Base-by-base conservation (phyloP, 30 jellyfish, hydroid and myxozoan genomes). In the Turritopsis rubra region DNA sequence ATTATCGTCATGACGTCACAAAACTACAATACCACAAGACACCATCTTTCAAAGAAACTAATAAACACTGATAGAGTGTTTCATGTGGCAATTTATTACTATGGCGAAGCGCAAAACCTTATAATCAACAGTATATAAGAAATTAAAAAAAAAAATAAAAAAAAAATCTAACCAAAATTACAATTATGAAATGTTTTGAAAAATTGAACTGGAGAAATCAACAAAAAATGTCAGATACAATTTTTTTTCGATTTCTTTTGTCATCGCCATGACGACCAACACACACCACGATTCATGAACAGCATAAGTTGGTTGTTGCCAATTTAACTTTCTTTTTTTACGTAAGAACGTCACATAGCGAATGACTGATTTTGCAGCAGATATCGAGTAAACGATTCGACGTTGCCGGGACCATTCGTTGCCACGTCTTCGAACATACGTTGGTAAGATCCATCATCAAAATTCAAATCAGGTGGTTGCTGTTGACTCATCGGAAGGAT, bases 401-500 rank as follows among this genome's bases (percentile, higher is more conserved):
- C 77, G 19, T 68, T 68, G 16, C 28, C 77, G 17, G 77, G 77
- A 19, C 30, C 77, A 17, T 27, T 68, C 31, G 1, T 68, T 19
- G 77, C 30, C 21, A 68, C 77, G 30, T 68, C 77, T 0, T 68
- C 77, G 30, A 68, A 68, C 77, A 68, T 68, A n/a, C 77, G 28
- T 68, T 68, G 77, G 77, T 68, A 68, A 16, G 28, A n/a, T 0
- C 31, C 30, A 22, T 68, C 77, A 68, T 68, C 77, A 19, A 68
- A 68, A 9, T n/a, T 23, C 30, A 68, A 19, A 17, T 68, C 77
- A 23, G 73, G 22, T 68, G 77, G 30, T 22, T 68, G 77, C 19
- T 68, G 77, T 23, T 68, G 28, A n/a, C 21, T 27, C 16, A 68
- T 68, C 16, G 77, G 8, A 8, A 27, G 21, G 28, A 68, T 68